Evolutionary conservation across 2,113 vertebrate species (phyloP), one percentile per base, ranked within the genome.

Genomic region (Xiphophorus couchianus): DNA sequence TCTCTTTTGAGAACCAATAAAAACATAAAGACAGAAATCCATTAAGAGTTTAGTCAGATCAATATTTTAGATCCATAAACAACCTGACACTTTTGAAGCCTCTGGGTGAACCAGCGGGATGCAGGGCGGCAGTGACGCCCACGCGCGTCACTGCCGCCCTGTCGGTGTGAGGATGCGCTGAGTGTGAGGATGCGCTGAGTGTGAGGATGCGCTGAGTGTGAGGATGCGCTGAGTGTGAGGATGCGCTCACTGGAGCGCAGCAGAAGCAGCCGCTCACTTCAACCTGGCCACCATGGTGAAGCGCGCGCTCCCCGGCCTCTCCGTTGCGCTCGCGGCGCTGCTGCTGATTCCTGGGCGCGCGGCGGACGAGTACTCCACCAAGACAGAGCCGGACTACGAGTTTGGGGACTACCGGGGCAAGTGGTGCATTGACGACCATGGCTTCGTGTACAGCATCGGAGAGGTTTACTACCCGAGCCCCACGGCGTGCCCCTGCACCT

Each of bases 351-450:
- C 77, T 17, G 42, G 42, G 61, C 81, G 30, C 71, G 70, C 68
- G 31, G 54, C 73, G 62, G 63, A 54, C 29, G 74, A 93, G 62
- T 89, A 83, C 78, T 90, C 93, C 28, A 84, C 92, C 44, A 93
- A 90, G 31, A 85, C 61, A 22, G 94, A 95, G 25, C 8, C 76
- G 80, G 95, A 95, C 14, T 94, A 95, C 75, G 93, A 94, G 74
- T 94, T 94, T 64, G 92, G 92, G 1, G 95, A 95, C 78, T 95
- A 95, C 77, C 91, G 95, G 27, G 95, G 95, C 0, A 94, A 91
- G 88, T 94, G 94, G 91, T 95, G 95, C 71, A 83, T 95, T 37
- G 94, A 95, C 82, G 93, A 95, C 51, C 92, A 94, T 76, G 94
- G 95, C 0, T 94, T 94, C 60, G 95, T 95, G 2, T 94, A 94